Conservation (phyloP, 2,797 vertebrate genomes). For the Xiphophorus birchmanni region DNA sequence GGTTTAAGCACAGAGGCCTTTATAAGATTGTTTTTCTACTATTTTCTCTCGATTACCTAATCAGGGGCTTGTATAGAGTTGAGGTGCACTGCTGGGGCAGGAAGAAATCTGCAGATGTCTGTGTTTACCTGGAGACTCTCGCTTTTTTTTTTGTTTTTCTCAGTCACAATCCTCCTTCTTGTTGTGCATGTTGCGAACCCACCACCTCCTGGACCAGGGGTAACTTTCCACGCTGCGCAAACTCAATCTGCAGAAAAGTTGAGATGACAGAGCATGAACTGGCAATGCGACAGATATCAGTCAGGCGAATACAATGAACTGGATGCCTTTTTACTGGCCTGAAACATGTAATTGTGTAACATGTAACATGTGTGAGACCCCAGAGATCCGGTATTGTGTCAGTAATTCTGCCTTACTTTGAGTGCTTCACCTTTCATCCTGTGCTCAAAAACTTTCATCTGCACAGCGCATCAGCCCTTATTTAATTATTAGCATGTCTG, state of each 20-base stretch:
- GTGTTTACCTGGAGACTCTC: constrained; percentile 28
- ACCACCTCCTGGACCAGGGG: constrained; percentile 19
- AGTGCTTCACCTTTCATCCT: constrained; percentile 33
- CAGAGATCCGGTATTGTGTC: constrained; percentile 30
- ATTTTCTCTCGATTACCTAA: constrained; percentile 57
- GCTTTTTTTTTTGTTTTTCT: not conserved
- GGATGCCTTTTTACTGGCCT: constrained; percentile 22
- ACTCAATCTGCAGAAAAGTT: constrained; percentile 35
- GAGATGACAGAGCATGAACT: constrained; percentile 37
- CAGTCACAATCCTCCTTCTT: not conserved
- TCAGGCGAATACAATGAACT: constrained; percentile 26
- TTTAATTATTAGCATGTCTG: constrained; percentile 57
- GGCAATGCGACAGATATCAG: constrained; percentile 25
- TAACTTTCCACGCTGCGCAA: constrained; percentile 33
- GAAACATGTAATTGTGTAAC: constrained; percentile 27
- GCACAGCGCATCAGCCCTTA: constrained; percentile 12
- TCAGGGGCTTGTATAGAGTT: constrained; percentile 51
- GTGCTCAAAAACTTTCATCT: constrained; percentile 18
- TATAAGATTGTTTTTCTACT: constrained; percentile 44
- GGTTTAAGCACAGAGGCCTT: constrained; percentile 36
- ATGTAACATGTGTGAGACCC: constrained; percentile 36
- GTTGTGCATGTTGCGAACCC: constrained; percentile 5
- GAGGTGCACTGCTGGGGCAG: constrained; percentile 50
- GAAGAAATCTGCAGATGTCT: constrained; percentile 46
- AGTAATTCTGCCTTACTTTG: constrained; percentile 40